phyloP scores from a whole-genome alignment of 1,140 invertebrate genomes.

The Brachionus plicatilis region DNA sequence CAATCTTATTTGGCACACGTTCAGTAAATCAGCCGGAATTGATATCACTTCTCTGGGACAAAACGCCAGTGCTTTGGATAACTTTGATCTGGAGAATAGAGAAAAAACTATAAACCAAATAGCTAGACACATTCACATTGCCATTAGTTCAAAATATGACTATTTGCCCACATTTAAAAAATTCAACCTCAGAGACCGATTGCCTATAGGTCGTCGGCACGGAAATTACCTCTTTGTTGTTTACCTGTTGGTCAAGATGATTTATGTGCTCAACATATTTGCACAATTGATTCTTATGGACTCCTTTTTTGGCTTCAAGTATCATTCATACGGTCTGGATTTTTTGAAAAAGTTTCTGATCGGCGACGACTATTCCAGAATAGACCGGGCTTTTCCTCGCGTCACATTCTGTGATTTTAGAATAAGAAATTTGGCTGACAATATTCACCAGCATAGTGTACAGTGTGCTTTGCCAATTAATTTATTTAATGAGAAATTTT shows the following conservation, averaged over 20 bases:
- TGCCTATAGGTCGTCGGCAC: conserved; percentile 51
- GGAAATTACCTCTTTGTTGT: conserved; percentile 54
- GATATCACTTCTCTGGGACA: conserved; percentile 43
- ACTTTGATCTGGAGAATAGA: conserved; percentile 47
- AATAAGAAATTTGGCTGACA: conserved; percentile 57
- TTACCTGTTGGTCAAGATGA: conserved; percentile 48
- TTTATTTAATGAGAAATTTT: conserved; percentile 61
- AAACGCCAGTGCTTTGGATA: conserved; percentile 39
- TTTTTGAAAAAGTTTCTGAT: conserved; percentile 53
- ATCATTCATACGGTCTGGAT: conserved; percentile 57
- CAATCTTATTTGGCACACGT: conserved; percentile 50
- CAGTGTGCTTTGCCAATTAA: conserved; percentile 61
- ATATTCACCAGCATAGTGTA: conserved; percentile 58
- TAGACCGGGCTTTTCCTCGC: conserved; percentile 45
- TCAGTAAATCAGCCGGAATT: conserved; percentile 39
- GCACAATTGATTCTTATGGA: conserved; percentile 48
- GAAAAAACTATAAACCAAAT: conserved; percentile 52
- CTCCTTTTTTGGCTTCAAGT: conserved; percentile 51
- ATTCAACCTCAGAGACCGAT: conserved; percentile 26
- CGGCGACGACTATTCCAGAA: conserved; percentile 53
- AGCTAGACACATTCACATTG: conserved; percentile 48
- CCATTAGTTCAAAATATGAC: conserved; percentile 32
- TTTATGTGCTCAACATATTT: conserved; percentile 46
- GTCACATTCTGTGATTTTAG: conserved; percentile 56
- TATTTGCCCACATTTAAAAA: conserved; percentile 37